These are phyloP conservation scores for Rhopalosiphum padi DNA, from an alignment of 1,140 invertebrate genomes.

Conservation along the genomic window DNA sequence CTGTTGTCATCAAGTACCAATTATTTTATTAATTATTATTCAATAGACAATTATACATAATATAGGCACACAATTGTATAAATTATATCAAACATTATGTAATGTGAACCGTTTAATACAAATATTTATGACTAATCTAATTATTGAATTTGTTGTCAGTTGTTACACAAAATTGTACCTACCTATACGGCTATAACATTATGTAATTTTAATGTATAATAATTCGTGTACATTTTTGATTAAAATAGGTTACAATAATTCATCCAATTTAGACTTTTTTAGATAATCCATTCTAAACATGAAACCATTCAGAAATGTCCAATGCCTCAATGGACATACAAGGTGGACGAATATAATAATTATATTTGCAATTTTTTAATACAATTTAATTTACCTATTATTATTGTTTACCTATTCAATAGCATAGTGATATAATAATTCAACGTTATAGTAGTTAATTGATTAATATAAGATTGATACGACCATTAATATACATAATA, in stretches of 20 bases:
- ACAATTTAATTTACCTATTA: neutral
- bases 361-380: neutral
- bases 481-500: neutral
- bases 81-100: neutral
- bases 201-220: neutral
- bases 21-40: slow-evolving; percentile 11
- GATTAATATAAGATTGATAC: neutral
- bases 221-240: neutral
- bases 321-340: neutral
- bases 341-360: neutral
- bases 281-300: neutral
- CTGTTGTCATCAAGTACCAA: neutral
- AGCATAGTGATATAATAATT: neutral
- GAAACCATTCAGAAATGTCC: neutral
- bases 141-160: neutral
- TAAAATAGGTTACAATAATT: neutral
- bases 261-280: neutral
- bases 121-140: slow-evolving; percentile 5
- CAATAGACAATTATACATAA: neutral
- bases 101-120: neutral
- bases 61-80: neutral
- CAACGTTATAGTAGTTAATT: neutral
- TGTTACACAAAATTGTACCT: neutral
- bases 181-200: neutral
- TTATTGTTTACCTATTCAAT: neutral